A percentile compares a stretch with the other conserved stretches of the same genome.
These are phyloP conservation scores for Drosophila borealis DNA, from an alignment of 2,888 invertebrate genomes.

Conservation along the genomic window DNA sequence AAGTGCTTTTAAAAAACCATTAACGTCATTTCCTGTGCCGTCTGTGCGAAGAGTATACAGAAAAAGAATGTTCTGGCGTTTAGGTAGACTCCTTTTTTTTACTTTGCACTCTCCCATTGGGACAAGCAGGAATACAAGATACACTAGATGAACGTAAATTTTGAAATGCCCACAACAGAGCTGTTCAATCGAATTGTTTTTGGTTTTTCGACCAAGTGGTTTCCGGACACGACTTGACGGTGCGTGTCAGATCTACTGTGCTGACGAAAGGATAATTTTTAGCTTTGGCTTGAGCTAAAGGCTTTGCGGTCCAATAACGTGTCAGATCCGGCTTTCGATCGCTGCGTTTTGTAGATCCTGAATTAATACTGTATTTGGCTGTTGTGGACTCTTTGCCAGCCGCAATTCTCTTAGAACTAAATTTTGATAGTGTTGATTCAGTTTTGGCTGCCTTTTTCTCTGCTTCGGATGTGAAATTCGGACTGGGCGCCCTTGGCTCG, in stretches of 20 bases:
- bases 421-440: not conserved
- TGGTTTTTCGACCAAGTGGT: not conserved
- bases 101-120: conserved; percentile 22
- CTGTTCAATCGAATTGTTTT: conserved; percentile 14
- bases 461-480: not conserved
- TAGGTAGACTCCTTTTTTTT: conserved; percentile 27
- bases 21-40: conserved; percentile 71
- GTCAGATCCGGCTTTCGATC: conserved; percentile 11
- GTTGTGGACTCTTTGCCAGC: not conserved
- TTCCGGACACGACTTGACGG: not conserved
- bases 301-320: conserved; percentile 25
- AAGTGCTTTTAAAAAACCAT: conserved; percentile 81
- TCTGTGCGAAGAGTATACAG: conserved; percentile 32
- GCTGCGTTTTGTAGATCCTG: not conserved
- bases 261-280: not conserved
- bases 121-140: conserved; percentile 31
- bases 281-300: not conserved
- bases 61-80: no score
- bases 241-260: not conserved
- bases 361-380: not conserved
- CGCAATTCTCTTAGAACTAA: not conserved
- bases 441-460: no score
- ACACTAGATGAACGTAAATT: conserved; percentile 45
- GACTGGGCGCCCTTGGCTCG: no score
- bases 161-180: conserved; percentile 14